These are phyloP conservation scores for Gisinianus flammeolus DNA, from an alignment of 2,888 invertebrate genomes.

Conservation along the genomic window DNA sequence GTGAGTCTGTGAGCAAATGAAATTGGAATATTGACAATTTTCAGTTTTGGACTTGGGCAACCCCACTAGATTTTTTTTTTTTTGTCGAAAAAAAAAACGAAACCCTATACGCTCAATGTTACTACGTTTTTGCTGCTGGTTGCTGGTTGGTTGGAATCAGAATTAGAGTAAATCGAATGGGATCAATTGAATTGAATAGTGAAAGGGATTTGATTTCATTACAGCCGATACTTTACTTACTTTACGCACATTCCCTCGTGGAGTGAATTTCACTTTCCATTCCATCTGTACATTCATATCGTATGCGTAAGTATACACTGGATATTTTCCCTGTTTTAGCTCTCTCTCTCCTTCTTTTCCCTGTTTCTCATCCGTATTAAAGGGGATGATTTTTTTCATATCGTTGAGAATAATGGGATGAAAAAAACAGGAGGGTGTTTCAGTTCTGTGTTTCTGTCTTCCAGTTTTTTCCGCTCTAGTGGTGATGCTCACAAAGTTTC, in stretches of 20 bases:
- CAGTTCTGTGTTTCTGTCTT: too few relatives aligned
- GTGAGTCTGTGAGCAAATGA: too few relatives aligned
- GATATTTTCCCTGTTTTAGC: background rate
- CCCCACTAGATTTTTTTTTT: background rate
- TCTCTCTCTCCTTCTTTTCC: conserved; percentile 9
- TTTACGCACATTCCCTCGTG: background rate
- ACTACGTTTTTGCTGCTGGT: too few relatives aligned
- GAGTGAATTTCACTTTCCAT: conserved; percentile 18
- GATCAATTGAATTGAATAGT: conserved; percentile 40
- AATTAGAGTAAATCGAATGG: conserved; percentile 42
- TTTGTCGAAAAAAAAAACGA: background rate
- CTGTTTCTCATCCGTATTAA: background rate
- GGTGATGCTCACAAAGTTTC: background rate
- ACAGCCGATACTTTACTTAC: conserved; percentile 25
- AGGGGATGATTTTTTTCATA: conserved; percentile 10
- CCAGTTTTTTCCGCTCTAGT: background rate
- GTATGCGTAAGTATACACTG: background rate
- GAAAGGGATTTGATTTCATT: conserved; percentile 45
- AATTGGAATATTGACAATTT: conserved; percentile 31
- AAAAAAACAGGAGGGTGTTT: conserved; percentile 8
- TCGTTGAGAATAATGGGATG: conserved; percentile 12
- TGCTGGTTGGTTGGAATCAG: conserved; percentile 11
- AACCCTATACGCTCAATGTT: too few relatives aligned
- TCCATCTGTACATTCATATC: too few relatives aligned
- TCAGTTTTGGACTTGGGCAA: conserved; percentile 7